Percentiles rank a stretch among this genome's conserved stretches.
These are phyloP conservation scores for Muntiacus reevesi DNA, from an alignment of 2,113 vertebrate genomes.

Conservation along the genomic window DNA sequence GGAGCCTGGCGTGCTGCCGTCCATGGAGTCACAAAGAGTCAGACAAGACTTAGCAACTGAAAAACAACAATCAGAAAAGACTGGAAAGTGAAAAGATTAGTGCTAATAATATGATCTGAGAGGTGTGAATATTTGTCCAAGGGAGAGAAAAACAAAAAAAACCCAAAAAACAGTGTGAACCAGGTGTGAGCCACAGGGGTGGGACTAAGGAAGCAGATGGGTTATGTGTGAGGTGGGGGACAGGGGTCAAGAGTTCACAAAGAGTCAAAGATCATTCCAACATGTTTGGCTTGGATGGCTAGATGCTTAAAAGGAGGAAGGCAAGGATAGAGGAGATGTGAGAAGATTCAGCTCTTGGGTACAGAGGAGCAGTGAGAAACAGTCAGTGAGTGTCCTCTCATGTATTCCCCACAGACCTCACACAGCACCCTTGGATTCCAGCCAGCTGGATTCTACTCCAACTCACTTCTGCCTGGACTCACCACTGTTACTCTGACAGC, in stretches of 20 bases:
- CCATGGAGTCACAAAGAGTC: not conserved
- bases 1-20: not conserved
- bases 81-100: not conserved
- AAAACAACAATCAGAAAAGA: not conserved
- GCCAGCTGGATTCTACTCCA: not conserved
- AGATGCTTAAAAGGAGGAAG: not conserved
- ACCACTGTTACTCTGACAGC: not conserved
- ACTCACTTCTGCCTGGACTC: not conserved
- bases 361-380: not conserved
- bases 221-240: not conserved
- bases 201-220: not conserved
- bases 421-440: not conserved
- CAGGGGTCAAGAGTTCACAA: not conserved
- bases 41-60: not conserved
- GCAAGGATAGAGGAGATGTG: accelerated
- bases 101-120: not conserved
- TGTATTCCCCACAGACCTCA: not conserved
- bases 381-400: not conserved
- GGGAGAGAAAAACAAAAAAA: not conserved
- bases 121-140: not conserved
- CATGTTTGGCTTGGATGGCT: not conserved
- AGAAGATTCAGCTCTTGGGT: not conserved
- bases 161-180: not conserved
- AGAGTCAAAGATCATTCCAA: not conserved
- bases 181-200: not conserved